phyloP scores from a whole-genome alignment of 2,113 vertebrate genomes.

The Scortum barcoo region DNA sequence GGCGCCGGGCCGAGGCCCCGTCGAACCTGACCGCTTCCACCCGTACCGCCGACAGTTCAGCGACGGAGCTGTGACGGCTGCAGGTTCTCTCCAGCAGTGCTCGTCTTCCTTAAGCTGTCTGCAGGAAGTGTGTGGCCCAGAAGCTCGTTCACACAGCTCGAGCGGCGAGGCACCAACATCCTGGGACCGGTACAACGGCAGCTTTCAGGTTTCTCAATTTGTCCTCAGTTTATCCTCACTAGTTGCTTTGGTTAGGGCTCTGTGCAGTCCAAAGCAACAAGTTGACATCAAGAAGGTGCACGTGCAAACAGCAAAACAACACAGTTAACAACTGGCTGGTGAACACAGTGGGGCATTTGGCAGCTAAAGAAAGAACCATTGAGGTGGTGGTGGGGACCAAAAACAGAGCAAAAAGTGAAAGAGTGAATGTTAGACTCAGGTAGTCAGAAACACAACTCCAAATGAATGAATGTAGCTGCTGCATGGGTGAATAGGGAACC shows the following conservation, averaged over 20 bases:
- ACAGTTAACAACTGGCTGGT: not conserved
- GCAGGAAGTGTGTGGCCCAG: slow-evolving; percentile 74
- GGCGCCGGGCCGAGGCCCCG: slow-evolving; percentile 46
- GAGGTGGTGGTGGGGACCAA: not conserved
- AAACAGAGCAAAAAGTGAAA: not conserved
- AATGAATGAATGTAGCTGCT: not conserved
- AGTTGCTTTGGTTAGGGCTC: not conserved
- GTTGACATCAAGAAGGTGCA: not conserved
- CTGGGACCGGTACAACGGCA: slow-evolving; percentile 68
- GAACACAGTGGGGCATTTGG: not conserved
- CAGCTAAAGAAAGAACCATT: not conserved
- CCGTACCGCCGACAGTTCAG: slow-evolving; percentile 90
- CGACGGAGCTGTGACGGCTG: slow-evolving; percentile 71
- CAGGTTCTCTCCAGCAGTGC: slow-evolving; percentile 66
- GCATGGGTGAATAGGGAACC: too few species aligned
- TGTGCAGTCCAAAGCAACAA: slow-evolving; percentile 8
- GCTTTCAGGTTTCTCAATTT: slow-evolving; percentile 51
- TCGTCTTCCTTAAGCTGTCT: slow-evolving; percentile 81
- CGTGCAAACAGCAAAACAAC: not conserved
- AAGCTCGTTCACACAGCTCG: slow-evolving; percentile 53
- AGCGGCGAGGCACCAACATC: slow-evolving; percentile 31
- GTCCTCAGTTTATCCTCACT: not conserved
- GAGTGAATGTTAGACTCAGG: not conserved
- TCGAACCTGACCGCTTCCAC: slow-evolving; percentile 85
- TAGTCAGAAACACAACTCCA: not conserved